phyloP scores from a whole-genome alignment of 1,140 invertebrate species.

The Gerris buenoi region DNA sequence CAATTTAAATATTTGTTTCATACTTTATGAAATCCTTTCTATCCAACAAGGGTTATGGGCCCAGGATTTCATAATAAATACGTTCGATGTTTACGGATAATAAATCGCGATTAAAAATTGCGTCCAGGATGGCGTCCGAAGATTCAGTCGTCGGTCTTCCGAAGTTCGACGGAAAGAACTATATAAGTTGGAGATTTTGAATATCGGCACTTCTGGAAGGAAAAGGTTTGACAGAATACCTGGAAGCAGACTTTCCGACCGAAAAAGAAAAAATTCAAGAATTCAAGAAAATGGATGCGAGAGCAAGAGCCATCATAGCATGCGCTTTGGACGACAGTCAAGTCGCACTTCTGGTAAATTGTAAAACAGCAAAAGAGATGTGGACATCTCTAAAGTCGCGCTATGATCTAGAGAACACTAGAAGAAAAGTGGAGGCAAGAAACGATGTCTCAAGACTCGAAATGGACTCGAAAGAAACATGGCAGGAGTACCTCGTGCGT shows the following conservation, averaged over 20 bases:
- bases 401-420: background rate
- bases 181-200: background rate
- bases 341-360: background rate
- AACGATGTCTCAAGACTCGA: background rate
- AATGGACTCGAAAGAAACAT: background rate
- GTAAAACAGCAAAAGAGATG: background rate
- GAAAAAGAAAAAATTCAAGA: background rate
- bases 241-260: background rate
- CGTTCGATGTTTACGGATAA: background rate
- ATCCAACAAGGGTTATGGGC: background rate
- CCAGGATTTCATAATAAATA: background rate
- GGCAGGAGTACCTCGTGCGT: background rate
- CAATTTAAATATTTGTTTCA: background rate
- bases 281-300: background rate
- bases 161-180: background rate
- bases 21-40: background rate
- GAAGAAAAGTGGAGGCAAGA: background rate
- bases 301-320: background rate
- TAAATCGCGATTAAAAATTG: background rate
- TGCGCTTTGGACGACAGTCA: background rate
- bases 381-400: background rate
- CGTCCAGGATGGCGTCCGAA: background rate
- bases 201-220: background rate
- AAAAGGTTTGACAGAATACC: background rate
- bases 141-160: background rate